phyloP scores from a whole-genome alignment of 2,888 invertebrate species.

The Ommatoiulus sabulosus region DNA sequence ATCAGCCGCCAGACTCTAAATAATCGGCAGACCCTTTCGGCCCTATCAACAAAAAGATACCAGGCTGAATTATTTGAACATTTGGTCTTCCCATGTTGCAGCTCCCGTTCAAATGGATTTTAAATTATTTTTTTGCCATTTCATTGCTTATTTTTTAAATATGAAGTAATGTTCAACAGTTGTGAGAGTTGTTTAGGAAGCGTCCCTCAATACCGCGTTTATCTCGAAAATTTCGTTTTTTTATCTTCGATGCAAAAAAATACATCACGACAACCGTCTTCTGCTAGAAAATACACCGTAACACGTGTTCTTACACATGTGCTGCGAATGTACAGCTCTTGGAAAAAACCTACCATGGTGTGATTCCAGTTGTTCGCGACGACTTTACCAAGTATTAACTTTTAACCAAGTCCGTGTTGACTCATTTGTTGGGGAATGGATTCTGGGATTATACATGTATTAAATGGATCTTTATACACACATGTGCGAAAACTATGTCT shows the following conservation, averaged over 20 bases:
- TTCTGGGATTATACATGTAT: background rate
- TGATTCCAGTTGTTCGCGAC: conserved; percentile 10
- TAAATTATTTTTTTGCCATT: conserved; percentile 8
- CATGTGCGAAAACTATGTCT: no score
- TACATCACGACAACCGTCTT: conserved; percentile 31
- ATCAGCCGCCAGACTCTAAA: conserved; percentile 37
- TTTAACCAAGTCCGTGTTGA: background rate
- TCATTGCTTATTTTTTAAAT: conserved; percentile 28
- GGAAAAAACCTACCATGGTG: background rate
- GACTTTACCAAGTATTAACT: background rate
- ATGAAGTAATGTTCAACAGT: conserved; percentile 47
- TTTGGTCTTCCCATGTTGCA: conserved; percentile 32
- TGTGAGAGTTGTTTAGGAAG: conserved; percentile 33
- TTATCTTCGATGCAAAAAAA: conserved; percentile 30
- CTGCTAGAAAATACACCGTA: background rate
- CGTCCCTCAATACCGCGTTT: conserved; percentile 19
- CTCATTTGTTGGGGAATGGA: background rate
- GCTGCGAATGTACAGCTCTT: background rate
- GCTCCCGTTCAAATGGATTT: conserved; percentile 9
- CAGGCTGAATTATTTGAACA: conserved; percentile 32
- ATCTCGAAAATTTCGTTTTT: conserved; percentile 17
- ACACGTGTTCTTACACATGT: conserved; percentile 42
- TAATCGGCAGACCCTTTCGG: conserved; percentile 45
- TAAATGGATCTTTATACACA: no score
- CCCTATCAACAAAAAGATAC: conserved; percentile 46